phyloP scores from a whole-genome alignment of 2,888 invertebrate genomes.

The Mechanitis mazaeus region DNA sequence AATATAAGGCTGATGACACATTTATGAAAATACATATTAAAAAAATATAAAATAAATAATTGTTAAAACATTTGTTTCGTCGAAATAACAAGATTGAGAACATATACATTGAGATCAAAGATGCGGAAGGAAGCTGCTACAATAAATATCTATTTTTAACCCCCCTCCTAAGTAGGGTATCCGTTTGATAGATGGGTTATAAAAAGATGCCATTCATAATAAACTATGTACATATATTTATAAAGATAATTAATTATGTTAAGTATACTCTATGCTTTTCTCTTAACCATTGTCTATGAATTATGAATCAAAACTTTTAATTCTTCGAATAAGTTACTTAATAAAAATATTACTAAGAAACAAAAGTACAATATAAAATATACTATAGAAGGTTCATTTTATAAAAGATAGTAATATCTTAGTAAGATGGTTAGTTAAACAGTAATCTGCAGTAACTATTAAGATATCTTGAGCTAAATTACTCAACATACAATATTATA shows the following conservation, averaged over 20 bases:
- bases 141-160: slow-evolving; percentile 40
- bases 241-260: not conserved
- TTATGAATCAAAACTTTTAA: no score
- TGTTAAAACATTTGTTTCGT: not conserved
- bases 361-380: no score
- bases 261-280: not conserved
- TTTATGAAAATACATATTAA: no score
- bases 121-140: slow-evolving; percentile 35
- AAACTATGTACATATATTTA: not conserved
- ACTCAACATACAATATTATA: no score
- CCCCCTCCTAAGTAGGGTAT: slow-evolving; percentile 32
- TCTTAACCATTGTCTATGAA: no score
- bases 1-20: not conserved
- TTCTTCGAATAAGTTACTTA: no score
- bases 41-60: not conserved
- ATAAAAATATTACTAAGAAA: no score
- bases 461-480: no score
- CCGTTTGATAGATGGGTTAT: slow-evolving; percentile 32
- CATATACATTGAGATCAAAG: slow-evolving; percentile 33
- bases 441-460: no score
- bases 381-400: no score
- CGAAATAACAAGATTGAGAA: slow-evolving; percentile 1
- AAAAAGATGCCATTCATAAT: slow-evolving; percentile 18
- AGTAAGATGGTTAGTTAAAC: no score
- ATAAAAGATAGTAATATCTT: no score